Conservation (phyloP, 2,888 invertebrate species). For the Fissipunctia ypsillon region DNA sequence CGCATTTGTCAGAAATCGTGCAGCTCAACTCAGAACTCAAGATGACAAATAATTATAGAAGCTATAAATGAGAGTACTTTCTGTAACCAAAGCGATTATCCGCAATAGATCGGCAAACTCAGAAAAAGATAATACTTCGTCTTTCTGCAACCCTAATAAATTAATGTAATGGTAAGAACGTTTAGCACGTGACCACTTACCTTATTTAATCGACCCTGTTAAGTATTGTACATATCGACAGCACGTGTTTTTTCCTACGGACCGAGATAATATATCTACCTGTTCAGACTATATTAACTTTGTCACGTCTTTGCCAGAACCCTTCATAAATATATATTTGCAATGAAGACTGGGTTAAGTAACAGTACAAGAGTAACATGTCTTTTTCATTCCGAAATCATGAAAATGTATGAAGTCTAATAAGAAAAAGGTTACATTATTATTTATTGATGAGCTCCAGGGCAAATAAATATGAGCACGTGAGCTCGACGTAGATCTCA, state of each 20-base stretch:
- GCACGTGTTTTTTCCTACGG: slow-evolving; percentile 24
- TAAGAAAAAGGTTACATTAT: slow-evolving; percentile 48
- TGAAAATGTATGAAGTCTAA: slow-evolving; percentile 36
- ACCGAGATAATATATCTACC: slow-evolving; percentile 17
- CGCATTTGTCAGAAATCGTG: too few relatives aligned
- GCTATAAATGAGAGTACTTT: slow-evolving; percentile 9
- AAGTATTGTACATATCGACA: slow-evolving; percentile 41
- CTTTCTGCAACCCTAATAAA: slow-evolving; percentile 50
- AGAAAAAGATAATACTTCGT: slow-evolving; percentile 44
- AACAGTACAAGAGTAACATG: slow-evolving; percentile 8
- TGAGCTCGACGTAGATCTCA: slow-evolving; percentile 29
- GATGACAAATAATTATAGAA: background rate
- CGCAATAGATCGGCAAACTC: slow-evolving; percentile 18
- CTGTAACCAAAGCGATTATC: slow-evolving; percentile 8
- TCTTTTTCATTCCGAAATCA: slow-evolving; percentile 29
- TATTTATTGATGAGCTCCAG: slow-evolving; percentile 54
- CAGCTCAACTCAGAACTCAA: too few relatives aligned
- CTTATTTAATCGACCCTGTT: slow-evolving; percentile 36
- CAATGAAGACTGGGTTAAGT: slow-evolving; percentile 1
- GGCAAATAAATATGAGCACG: slow-evolving; percentile 37
- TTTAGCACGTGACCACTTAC: slow-evolving; percentile 47
- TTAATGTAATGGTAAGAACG: slow-evolving; percentile 54
- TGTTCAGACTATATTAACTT: background rate
- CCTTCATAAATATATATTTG: slow-evolving; percentile 24
- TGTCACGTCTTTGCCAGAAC: background rate